These are phyloP conservation scores for Phania funesta DNA, from an alignment of 2,888 invertebrate species.

Conservation along the genomic window DNA sequence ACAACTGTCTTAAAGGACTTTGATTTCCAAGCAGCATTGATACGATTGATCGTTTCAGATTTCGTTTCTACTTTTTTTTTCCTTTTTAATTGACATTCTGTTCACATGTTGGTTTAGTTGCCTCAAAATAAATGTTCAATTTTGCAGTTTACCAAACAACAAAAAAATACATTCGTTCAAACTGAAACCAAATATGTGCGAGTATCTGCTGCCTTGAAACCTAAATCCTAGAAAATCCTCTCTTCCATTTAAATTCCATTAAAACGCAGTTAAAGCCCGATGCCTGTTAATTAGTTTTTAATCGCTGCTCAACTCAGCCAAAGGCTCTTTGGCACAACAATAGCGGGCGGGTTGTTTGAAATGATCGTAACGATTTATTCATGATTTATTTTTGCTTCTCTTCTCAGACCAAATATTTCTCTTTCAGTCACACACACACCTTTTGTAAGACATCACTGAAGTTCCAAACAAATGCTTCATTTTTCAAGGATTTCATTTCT, in stretches of 20 bases:
- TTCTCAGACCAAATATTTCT: too few relatives aligned
- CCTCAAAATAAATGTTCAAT: not conserved
- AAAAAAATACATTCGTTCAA: too few relatives aligned
- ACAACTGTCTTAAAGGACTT: constrained; percentile 53
- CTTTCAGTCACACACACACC: too few relatives aligned
- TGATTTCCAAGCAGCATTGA: not conserved
- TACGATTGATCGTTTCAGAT: not conserved
- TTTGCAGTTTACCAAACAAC: not conserved
- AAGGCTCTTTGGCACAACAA: too few relatives aligned
- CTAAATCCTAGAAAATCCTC: not conserved
- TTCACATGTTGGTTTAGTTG: not conserved
- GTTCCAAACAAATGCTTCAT: too few relatives aligned
- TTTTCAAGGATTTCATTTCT: too few relatives aligned
- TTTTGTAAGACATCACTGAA: too few relatives aligned
- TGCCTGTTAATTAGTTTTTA: constrained; percentile 4
- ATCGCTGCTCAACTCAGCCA: not conserved
- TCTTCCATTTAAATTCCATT: not conserved
- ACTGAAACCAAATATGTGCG: too few relatives aligned
- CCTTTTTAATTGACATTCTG: constrained; percentile 20
- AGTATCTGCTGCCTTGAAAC: not conserved
- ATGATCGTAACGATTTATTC: too few relatives aligned
- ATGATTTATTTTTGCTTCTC: not conserved
- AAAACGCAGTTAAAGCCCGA: not conserved
- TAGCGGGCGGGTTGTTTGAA: too few relatives aligned
- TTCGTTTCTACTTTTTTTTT: not conserved